Base-by-base conservation (phyloP, 2,888 invertebrate species). In the Heliconius sara region DNA sequence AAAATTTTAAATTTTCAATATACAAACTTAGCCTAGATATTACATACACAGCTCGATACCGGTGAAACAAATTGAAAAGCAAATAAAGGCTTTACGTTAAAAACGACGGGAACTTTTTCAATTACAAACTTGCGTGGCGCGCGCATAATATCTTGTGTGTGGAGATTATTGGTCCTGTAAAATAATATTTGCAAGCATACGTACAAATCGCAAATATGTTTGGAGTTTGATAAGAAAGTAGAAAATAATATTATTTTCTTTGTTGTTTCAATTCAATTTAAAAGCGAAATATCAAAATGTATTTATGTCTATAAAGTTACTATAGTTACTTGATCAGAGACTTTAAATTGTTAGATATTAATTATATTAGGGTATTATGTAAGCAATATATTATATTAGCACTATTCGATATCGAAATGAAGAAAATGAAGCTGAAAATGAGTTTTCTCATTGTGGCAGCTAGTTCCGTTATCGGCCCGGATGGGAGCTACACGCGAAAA, bases 51-150 rank as follows among this genome's bases (percentile, higher is more conserved):
- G 87, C 87, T 87, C 86, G 85, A 84, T 87, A 85, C 86, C 84
- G 84, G 86, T 85, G 85, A 87, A 89, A 89, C 88, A 89, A 89
- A 91, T 89, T 88, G 88, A 87, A 90, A 90, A 89, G 85, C 88
- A 89, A 89, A 89, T 89, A 90, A 90, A 88, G 88, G 86, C 86
- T 87, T 86, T 85, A 85, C 88, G 89, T 89, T 89, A 88, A 90
- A 90, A 89, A 90, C 88, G 88, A 89, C 86, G 87, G 87, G 85
- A 95, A 95, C 92, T 95, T 95, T 95, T 94, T 94, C 94, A 94
- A 95, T 95, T 94, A 95, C 92, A 89, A 93, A 94, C 92, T 94
- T 94, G 92, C 91, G 93, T 93, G 89, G 90, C 86, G 87, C 87
- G 89, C 87, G 88, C 85, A 88, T 86, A 85, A 89, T 84, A 85